Evolutionary conservation across 2,888 invertebrate species (phyloP).

Genomic region (Pristionchus mayeri): DNA sequence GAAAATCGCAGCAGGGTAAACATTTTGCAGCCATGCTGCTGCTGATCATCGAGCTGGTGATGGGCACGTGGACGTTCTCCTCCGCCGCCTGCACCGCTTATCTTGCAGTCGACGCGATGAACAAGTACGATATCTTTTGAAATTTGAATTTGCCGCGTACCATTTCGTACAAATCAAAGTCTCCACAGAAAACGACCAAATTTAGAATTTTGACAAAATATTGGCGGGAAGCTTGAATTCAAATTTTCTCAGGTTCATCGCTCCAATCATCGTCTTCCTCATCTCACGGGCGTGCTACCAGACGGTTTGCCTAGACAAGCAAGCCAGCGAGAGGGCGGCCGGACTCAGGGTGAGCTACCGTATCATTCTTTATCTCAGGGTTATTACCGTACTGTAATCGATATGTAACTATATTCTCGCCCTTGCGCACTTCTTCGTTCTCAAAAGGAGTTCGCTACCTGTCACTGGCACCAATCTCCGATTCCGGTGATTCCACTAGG

Average conservation of each 20-base stretch:
- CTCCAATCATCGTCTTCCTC: conserved; percentile 74
- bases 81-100: conserved; percentile 70
- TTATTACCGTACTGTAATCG: too few relatives aligned
- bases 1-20: too few relatives aligned
- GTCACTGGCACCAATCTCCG: too few relatives aligned
- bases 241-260: conserved; percentile 66
- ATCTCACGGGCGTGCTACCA: conserved; percentile 75
- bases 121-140: conserved; percentile 62
- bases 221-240: background rate
- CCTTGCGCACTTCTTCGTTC: too few relatives aligned
- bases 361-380: too few relatives aligned
- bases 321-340: conserved; percentile 70
- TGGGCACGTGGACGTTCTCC: conserved; percentile 74
- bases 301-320: conserved; percentile 73
- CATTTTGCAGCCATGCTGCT: conserved; percentile 72
- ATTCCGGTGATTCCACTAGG: too few relatives aligned
- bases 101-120: conserved; percentile 73
- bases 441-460: too few relatives aligned
- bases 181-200: background rate
- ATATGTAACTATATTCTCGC: too few relatives aligned
- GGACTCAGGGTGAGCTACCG: conserved; percentile 67
- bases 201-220: background rate
- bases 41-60: conserved; percentile 71
- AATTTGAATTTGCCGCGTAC: background rate
- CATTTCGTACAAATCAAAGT: conserved; percentile 19